A percentile compares a stretch with the other conserved stretches of the same genome.
Evolutionary conservation across 2,888 invertebrate species (phyloP).

Genomic region (Dione vanillae): DNA sequence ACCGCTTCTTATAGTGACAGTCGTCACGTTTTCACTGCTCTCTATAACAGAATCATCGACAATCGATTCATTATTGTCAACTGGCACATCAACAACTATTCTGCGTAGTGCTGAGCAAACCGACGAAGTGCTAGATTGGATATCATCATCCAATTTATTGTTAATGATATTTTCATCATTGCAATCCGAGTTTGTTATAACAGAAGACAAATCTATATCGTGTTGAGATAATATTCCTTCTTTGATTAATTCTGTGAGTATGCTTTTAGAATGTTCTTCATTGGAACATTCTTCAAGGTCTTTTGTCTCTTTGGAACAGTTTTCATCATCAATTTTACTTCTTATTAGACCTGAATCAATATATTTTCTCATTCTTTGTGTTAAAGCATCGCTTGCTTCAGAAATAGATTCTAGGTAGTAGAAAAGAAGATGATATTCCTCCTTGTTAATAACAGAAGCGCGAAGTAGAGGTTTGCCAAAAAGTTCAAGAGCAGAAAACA

Average conservation of each 20-base stretch:
- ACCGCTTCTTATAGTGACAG: constrained; percentile 70
- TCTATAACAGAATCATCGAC: constrained; percentile 69
- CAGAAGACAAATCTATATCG: constrained; percentile 75
- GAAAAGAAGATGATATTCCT: constrained; percentile 82
- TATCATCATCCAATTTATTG: constrained; percentile 69
- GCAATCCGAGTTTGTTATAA: constrained; percentile 67
- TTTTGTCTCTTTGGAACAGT: constrained; percentile 48
- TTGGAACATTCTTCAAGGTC: constrained; percentile 37
- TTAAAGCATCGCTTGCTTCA: constrained; percentile 76
- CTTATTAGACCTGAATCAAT: constrained; percentile 79
- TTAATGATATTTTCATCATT: constrained; percentile 61
- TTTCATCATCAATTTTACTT: constrained; percentile 58
- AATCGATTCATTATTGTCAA: constrained; percentile 70
- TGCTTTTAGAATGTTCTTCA: constrained; percentile 70
- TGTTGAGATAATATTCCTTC: constrained; percentile 77
- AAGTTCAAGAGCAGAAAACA: constrained; percentile 86
- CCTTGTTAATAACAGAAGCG: constrained; percentile 78
- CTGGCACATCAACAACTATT: constrained; percentile 73
- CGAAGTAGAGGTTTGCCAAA: constrained; percentile 85
- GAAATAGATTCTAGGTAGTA: constrained; percentile 81
- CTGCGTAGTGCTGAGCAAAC: constrained; percentile 66
- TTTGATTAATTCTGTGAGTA: constrained; percentile 74
- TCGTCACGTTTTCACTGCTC: constrained; percentile 70
- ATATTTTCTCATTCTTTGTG: constrained; percentile 79
- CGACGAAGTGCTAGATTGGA: constrained; percentile 66